These are phyloP conservation scores for Hippocampus barbouri DNA, from an alignment of 2,113 vertebrate species.

Conservation along the genomic window DNA sequence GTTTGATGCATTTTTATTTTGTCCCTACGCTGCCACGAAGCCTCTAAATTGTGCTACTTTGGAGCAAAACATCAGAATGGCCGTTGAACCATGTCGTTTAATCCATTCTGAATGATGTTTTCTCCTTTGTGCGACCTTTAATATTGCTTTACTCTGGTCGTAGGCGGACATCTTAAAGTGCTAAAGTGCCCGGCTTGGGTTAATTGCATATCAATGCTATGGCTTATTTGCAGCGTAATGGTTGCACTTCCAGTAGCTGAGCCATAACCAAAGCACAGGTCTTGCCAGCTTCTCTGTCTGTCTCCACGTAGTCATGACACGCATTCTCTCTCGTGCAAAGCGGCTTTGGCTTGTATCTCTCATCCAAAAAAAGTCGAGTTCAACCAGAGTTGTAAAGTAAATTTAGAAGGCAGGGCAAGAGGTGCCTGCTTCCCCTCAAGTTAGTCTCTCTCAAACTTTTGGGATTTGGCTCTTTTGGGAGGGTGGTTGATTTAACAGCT, in stretches of 20 bases:
- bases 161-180: background rate
- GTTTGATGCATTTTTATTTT: background rate
- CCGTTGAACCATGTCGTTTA: background rate
- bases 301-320: slow-evolving; percentile 25
- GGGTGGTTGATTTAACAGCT: slow-evolving; percentile 42
- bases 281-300: slow-evolving; percentile 31
- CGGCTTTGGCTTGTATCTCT: slow-evolving; percentile 30
- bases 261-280: slow-evolving; percentile 22
- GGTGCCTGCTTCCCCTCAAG: slow-evolving; percentile 15
- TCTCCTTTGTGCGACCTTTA: slow-evolving; percentile 1
- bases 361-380: slow-evolving; percentile 48
- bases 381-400: slow-evolving; percentile 57
- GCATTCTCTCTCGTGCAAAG: slow-evolving; percentile 27
- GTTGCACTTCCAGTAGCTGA: slow-evolving; percentile 21
- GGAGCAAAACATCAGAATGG: background rate
- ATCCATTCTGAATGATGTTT: background rate
- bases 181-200: background rate
- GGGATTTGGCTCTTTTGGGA: slow-evolving; percentile 20
- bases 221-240: slow-evolving; percentile 23
- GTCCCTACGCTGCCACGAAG: background rate
- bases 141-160: slow-evolving; percentile 1
- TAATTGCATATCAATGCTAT: background rate
- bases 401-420: slow-evolving; percentile 27
- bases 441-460: slow-evolving; percentile 37
- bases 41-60: background rate